Base-by-base conservation (phyloP, 2,797 vertebrate genomes). In the Okamejei kenojei region DNA sequence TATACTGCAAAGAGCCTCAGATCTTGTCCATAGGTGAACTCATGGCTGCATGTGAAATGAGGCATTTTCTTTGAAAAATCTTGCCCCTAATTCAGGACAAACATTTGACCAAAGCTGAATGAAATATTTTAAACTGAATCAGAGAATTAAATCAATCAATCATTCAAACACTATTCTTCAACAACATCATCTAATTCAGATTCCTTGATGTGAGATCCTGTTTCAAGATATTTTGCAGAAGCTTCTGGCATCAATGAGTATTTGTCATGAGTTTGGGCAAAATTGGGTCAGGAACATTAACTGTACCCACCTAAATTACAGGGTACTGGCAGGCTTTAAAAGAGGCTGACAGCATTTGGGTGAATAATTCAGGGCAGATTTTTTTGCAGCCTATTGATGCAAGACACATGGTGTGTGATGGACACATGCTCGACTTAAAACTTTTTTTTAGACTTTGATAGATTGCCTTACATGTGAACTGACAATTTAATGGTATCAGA, bases 391-490 rank as follows among this genome's bases (percentile, higher is more conserved):
- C 29, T 54, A 61, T 84, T 86, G 61, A 13, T 65, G 21, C 23
- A 11, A 45, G 8, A n/a, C 26, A 0, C 11, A 15, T 84, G 45
- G 54, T 84, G 54, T 61, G 10, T 58, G 45, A 81, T 9, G 7
- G 21, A 58, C 21, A 58, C 6, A 63, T 32, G n/a, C 82, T 63
- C 0, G 58, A n/a, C 82, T 84, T 11, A n/a, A 84, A 11, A 63
- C n/a, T 19, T 63, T 65, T 63, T 29, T 86, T 63, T 77, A 19
- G 82, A 86, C 63, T 86, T 86, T 15, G 4, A 86, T 32, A 86
- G 82, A 65, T 91, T 74, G 68, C 21, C 38, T 91, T 73, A 91
- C 90, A 91, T 9, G 35, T 74, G 90, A 91, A 74, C 21, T 74
- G 68, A 73, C 65, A 71, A 29, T 74, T 74, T 74, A 91, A 91